These are phyloP conservation scores for Drosophila borborema DNA, from an alignment of 2,888 invertebrate genomes.

Conservation along the genomic window DNA sequence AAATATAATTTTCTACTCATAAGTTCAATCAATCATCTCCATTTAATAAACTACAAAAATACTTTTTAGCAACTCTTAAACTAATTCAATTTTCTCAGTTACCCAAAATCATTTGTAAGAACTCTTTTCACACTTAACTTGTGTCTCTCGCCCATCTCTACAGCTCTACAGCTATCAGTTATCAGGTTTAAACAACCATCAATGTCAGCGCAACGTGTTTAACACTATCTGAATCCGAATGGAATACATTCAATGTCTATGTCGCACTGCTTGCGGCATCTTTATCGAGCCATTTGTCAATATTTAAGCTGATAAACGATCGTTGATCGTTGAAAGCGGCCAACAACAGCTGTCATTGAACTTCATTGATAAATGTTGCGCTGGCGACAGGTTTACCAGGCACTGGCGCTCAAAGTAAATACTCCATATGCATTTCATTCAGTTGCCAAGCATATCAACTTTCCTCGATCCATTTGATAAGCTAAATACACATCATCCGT, in stretches of 20 bases:
- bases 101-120: background rate
- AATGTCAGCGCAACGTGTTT: slow-evolving; percentile 50
- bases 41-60: background rate
- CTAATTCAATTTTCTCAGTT: background rate
- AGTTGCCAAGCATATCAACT: slow-evolving; percentile 35
- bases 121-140: slow-evolving; percentile 2
- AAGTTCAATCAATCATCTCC: background rate
- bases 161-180: slow-evolving; percentile 25
- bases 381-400: slow-evolving; percentile 31
- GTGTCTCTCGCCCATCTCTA: slow-evolving; percentile 11
- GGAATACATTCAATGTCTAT: slow-evolving; percentile 33
- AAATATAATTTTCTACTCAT: background rate
- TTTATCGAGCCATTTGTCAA: slow-evolving; percentile 71
- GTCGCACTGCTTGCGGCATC: slow-evolving; percentile 31
- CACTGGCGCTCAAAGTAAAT: slow-evolving; percentile 32
- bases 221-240: slow-evolving; percentile 39
- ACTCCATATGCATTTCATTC: slow-evolving; percentile 22
- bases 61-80: background rate
- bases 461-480: slow-evolving; percentile 64
- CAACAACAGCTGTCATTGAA: slow-evolving; percentile 74
- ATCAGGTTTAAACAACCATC: slow-evolving; percentile 47
- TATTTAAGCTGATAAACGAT: slow-evolving; percentile 71
- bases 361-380: slow-evolving; percentile 75
- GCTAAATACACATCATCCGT: slow-evolving; percentile 55
- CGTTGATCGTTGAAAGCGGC: slow-evolving; percentile 60